Conservation (phyloP, 2,113 vertebrate genomes). For the Collichthys lucidus region DNA sequence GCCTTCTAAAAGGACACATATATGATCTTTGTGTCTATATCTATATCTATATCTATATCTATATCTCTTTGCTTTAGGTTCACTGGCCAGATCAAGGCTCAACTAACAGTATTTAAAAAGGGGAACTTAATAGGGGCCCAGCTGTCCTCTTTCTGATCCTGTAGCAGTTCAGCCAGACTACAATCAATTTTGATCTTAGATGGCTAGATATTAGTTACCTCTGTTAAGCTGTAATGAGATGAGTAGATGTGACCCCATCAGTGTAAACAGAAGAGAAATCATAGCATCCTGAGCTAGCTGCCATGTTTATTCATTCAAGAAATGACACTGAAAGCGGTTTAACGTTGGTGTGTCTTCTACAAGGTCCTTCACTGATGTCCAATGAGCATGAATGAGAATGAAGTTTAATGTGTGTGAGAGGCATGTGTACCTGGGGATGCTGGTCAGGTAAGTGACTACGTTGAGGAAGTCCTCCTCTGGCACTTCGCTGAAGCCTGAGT, state of each 20-base stretch:
- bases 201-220: neutral
- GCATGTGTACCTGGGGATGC: constrained; percentile 90
- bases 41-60: too few relatives aligned
- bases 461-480: constrained; percentile 95
- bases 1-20: too few relatives aligned
- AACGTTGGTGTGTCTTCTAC: neutral
- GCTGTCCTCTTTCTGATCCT: neutral
- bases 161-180: neutral
- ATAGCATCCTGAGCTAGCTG: too few relatives aligned
- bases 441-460: constrained; percentile 94
- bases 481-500: constrained; percentile 91
- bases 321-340: too few relatives aligned
- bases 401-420: neutral
- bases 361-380: neutral
- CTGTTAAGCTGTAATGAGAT: too few relatives aligned
- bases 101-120: neutral
- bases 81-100: too few relatives aligned
- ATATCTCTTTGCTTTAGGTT: too few relatives aligned
- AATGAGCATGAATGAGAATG: neutral
- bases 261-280: too few relatives aligned
- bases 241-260: too few relatives aligned
- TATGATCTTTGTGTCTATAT: too few relatives aligned
- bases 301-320: too few relatives aligned
- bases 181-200: neutral
- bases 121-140: neutral